Evolutionary conservation across 2,113 vertebrate genomes (phyloP).

Genomic region (Malaclemys terrapin): DNA sequence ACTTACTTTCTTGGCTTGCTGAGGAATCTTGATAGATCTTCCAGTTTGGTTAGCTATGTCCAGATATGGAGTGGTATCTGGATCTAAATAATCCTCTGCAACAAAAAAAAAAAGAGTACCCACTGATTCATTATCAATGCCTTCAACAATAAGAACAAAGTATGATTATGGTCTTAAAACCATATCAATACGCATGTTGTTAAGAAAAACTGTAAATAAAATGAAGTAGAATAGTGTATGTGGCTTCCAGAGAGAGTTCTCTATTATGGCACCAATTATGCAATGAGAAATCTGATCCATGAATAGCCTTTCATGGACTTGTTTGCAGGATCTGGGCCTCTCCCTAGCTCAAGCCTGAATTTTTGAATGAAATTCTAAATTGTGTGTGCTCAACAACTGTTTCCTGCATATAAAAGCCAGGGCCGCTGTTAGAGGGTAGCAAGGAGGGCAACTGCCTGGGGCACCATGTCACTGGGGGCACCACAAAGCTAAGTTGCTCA

Average conservation of each 20-base stretch:
- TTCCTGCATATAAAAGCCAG: too few relatives aligned
- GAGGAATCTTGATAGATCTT: constrained; percentile 89
- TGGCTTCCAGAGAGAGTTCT: background rate
- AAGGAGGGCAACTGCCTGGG: too few relatives aligned
- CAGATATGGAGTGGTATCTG: constrained; percentile 85
- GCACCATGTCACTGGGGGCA: too few relatives aligned
- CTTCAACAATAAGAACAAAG: background rate
- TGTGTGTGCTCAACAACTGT: background rate
- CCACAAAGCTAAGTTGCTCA: too few relatives aligned
- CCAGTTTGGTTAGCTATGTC: constrained; percentile 97
- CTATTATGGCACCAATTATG: background rate
- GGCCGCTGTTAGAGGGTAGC: too few relatives aligned
- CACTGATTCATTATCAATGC: background rate
- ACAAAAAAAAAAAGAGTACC: background rate
- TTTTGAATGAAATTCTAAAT: background rate
- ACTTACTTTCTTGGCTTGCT: constrained; percentile 88
- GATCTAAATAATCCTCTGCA: constrained; percentile 87
- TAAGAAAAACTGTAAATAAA: background rate
- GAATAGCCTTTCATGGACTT: background rate
- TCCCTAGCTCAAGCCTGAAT: background rate
- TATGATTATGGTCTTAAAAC: background rate
- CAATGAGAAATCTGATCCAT: background rate
- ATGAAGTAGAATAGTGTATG: background rate
- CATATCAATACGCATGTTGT: background rate
- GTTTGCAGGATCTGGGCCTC: background rate